These are phyloP conservation scores for Caenorhabditis zanzibari DNA, from an alignment of 2,888 invertebrate species.

Conservation along the genomic window DNA sequence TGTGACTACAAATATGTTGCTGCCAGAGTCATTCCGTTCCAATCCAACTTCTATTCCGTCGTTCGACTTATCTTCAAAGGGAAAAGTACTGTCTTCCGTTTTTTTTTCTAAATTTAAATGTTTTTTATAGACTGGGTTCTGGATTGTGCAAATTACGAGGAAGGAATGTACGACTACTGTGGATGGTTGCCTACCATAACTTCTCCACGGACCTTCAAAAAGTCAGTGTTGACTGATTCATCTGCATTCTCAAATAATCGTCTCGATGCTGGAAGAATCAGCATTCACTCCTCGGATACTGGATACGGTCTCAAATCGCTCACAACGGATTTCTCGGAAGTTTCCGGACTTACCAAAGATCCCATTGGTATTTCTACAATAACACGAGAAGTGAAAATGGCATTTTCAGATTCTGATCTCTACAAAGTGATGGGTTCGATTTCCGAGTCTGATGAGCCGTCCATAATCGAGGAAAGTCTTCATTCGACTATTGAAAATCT, in stretches of 20 bases:
- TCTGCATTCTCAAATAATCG: constrained; percentile 26
- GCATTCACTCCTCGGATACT: constrained; percentile 55
- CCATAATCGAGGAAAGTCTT: constrained; percentile 32
- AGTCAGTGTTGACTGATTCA: constrained; percentile 48
- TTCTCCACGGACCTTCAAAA: not conserved
- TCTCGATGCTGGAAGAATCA: constrained; percentile 24
- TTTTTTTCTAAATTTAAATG: not conserved
- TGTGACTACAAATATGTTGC: constrained; percentile 50
- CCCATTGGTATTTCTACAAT: constrained; percentile 37
- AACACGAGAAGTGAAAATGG: not conserved
- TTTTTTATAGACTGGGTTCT: constrained; percentile 57
- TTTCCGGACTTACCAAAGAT: constrained; percentile 43
- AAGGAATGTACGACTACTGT: constrained; percentile 60
- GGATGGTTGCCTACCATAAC: constrained; percentile 60
- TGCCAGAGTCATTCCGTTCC: constrained; percentile 58
- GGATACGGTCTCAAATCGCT: constrained; percentile 46
- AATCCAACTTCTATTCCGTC: constrained; percentile 60
- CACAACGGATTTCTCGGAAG: constrained; percentile 33
- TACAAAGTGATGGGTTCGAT: constrained; percentile 33
- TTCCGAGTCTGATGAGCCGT: constrained; percentile 2
- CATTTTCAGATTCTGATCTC: constrained; percentile 24
- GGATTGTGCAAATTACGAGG: constrained; percentile 58
- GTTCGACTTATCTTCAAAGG: constrained; percentile 56
- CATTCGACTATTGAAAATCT: constrained; percentile 52
- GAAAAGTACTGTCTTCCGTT: constrained; percentile 39